Evolutionary conservation across 2,113 vertebrate genomes (phyloP).

Genomic region (Polyodon spathula): DNA sequence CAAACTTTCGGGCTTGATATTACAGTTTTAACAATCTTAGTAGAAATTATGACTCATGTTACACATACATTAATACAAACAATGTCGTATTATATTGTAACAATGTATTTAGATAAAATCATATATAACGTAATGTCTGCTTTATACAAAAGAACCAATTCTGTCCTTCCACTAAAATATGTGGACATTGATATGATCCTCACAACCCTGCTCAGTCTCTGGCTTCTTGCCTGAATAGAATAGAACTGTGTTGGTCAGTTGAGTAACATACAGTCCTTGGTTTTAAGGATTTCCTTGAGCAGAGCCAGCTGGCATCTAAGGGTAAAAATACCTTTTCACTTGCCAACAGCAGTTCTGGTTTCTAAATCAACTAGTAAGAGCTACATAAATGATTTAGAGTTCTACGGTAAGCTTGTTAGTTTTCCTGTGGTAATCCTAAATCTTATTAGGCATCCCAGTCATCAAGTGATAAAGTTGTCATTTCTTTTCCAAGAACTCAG

Average conservation of each 20-base stretch:
- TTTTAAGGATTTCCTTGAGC: not conserved
- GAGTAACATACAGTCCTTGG: not conserved
- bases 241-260: not conserved
- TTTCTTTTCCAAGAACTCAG: too few species aligned
- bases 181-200: not conserved
- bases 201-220: not conserved
- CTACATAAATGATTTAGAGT: constrained; percentile 43
- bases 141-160: too few species aligned
- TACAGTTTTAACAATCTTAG: too few species aligned
- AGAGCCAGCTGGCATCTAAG: not conserved
- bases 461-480: not conserved
- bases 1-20: too few species aligned
- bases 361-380: constrained; percentile 37
- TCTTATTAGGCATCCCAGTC: not conserved
- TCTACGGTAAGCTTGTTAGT: constrained; percentile 20
- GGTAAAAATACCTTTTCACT: not conserved
- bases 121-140: too few species aligned
- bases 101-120: too few species aligned
- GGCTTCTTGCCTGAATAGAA: not conserved
- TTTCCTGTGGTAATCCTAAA: constrained; percentile 11
- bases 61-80: too few species aligned
- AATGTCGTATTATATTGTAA: too few species aligned
- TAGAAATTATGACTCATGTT: too few species aligned
- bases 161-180: constrained; percentile 14
- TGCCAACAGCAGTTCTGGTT: constrained; percentile 31